Conservation (phyloP, 1,140 invertebrate genomes). For the Drosophila ogumai region DNA sequence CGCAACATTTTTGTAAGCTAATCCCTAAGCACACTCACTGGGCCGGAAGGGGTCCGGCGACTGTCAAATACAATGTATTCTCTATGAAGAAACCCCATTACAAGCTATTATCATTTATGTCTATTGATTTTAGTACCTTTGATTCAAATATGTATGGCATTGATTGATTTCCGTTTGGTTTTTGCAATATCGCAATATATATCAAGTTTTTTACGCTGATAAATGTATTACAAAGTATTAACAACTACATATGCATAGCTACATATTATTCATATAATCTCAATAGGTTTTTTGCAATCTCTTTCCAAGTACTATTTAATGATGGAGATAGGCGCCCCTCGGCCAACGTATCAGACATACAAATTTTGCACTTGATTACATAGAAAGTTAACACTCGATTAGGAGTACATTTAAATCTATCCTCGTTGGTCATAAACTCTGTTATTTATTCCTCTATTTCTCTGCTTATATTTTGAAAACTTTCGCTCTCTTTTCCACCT, state of each 20-base stretch:
- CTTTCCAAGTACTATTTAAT: constrained; percentile 19
- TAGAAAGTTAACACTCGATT: constrained; percentile 19
- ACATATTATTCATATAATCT: constrained; percentile 48
- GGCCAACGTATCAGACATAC: constrained; percentile 40
- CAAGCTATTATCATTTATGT: constrained; percentile 2
- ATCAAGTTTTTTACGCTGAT: constrained; percentile 46
- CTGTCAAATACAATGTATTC: constrained; percentile 18
- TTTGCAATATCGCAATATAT: constrained; percentile 59
- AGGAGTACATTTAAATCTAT: constrained; percentile 20
- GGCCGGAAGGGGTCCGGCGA: constrained; percentile 3
- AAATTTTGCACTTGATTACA: constrained; percentile 29
- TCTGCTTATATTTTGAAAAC: constrained; percentile 39
- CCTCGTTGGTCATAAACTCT: constrained; percentile 6
- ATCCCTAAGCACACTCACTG: constrained; percentile 23
- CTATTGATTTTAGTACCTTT: constrained; percentile 10
- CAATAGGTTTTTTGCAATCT: constrained; percentile 41
- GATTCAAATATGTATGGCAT: constrained; percentile 34
- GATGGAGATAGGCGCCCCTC: constrained; percentile 6
- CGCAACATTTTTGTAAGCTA: constrained; percentile 20
- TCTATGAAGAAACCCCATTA: constrained; percentile 3
- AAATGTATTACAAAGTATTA: constrained; percentile 44
- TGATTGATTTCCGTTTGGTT: constrained; percentile 28
- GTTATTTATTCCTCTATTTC: constrained; percentile 18
- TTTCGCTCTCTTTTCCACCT: constrained; percentile 34
- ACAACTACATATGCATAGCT: constrained; percentile 52